Conservation (phyloP, 1,140 invertebrate genomes). For the Bombus difficillimus region DNA sequence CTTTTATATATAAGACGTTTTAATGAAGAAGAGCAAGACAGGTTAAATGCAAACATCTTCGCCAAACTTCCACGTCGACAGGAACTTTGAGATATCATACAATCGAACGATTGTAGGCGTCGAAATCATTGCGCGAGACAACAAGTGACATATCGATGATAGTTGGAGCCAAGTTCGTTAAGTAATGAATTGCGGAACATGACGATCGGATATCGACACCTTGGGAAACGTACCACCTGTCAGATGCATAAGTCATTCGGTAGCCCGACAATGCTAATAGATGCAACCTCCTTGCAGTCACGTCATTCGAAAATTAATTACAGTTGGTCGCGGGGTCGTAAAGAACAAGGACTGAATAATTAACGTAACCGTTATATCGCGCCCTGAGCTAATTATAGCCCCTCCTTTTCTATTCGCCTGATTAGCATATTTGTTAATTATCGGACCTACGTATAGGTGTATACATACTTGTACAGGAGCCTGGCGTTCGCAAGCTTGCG, state of each 20-base stretch:
- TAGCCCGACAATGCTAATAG: conserved; percentile 67
- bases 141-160: neutral
- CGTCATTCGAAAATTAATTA: conserved; percentile 78
- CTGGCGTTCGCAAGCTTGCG: conserved; percentile 53
- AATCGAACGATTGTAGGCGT: neutral
- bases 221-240: conserved; percentile 55
- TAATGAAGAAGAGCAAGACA: too few species aligned
- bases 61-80: too few species aligned
- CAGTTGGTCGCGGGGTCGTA: conserved; percentile 64
- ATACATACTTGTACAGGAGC: conserved; percentile 49
- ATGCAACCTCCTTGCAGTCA: conserved; percentile 76
- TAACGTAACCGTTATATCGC: conserved; percentile 72
- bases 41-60: too few species aligned
- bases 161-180: neutral
- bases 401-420: conserved; percentile 70
- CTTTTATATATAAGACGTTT: too few species aligned
- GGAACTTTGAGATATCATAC: too few species aligned
- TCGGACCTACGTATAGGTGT: conserved; percentile 53
- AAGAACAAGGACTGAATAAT: conserved; percentile 78
- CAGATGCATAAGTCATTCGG: conserved; percentile 67
- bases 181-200: conserved; percentile 40
- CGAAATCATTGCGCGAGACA: neutral
- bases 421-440: conserved; percentile 77
- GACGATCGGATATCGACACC: conserved; percentile 59
- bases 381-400: conserved; percentile 73